Evolutionary conservation across 2,113 vertebrate genomes (phyloP).

Genomic region (Pterophyllum scalare): DNA sequence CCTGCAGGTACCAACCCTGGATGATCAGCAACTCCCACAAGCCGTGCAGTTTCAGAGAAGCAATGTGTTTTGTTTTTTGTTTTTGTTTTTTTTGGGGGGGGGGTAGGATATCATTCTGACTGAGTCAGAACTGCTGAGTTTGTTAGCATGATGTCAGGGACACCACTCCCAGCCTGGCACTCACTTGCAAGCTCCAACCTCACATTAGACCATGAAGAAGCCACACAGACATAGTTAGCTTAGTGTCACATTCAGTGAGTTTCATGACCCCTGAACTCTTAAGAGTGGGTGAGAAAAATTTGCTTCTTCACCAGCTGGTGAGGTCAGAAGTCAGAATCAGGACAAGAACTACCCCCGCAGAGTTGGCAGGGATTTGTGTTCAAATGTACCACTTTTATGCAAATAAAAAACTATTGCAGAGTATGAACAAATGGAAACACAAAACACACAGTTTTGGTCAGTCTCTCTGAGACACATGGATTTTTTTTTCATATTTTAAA

Average conservation of each 20-base stretch:
- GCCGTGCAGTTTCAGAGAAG: too few relatives aligned
- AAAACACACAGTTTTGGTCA: background rate
- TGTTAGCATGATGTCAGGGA: slow-evolving; percentile 11
- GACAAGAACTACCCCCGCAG: background rate
- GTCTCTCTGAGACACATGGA: background rate
- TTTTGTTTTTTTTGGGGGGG: background rate
- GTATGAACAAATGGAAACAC: background rate
- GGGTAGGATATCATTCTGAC: background rate
- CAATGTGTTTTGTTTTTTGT: background rate
- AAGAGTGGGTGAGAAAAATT: background rate
- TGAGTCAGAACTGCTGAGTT: background rate
- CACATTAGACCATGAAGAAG: slow-evolving; percentile 1
- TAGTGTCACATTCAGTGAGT: background rate
- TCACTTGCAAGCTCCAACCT: slow-evolving; percentile 26
- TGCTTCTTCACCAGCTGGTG: background rate
- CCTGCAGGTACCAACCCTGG: too few relatives aligned
- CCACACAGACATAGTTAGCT: background rate
- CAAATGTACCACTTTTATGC: background rate
- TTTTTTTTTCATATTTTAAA: background rate
- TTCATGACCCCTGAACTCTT: background rate
- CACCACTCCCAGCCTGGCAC: background rate
- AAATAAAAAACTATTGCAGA: background rate
- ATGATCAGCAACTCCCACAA: too few relatives aligned
- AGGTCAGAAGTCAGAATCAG: slow-evolving; percentile 22
- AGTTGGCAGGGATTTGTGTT: background rate